These are phyloP conservation scores for Pemphredon lugubris DNA, from an alignment of 2,888 invertebrate genomes.

Conservation along the genomic window DNA sequence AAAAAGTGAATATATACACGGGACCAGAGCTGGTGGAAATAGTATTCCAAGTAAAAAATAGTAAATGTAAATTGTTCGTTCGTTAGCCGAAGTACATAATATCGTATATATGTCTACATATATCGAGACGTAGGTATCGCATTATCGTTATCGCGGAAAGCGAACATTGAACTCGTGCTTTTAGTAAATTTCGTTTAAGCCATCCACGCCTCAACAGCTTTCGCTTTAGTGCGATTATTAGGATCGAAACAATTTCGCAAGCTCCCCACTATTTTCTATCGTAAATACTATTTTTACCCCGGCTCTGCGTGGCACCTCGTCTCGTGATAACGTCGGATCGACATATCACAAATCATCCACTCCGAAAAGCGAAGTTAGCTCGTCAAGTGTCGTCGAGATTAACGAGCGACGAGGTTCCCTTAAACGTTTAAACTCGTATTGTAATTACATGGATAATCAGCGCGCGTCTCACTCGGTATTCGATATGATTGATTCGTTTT, in stretches of 20 bases:
- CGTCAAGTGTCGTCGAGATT: conserved; percentile 8
- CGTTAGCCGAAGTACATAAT: conserved; percentile 24
- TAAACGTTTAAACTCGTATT: conserved; percentile 34
- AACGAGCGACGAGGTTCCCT: conserved; percentile 17
- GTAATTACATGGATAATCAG: conserved; percentile 38
- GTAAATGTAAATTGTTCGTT: conserved; percentile 48
- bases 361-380: not conserved
- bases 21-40: conserved; percentile 46
- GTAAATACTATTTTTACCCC: conserved; percentile 51
- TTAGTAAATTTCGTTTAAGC: not conserved
- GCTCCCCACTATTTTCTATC: conserved; percentile 52
- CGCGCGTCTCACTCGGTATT: conserved; percentile 59
- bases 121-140: conserved; percentile 28
- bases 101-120: too few species aligned
- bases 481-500: conserved; percentile 65
- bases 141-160: conserved; percentile 35
- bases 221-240: not conserved
- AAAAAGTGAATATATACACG: conserved; percentile 44
- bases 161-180: conserved; percentile 35
- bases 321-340: conserved; percentile 9
- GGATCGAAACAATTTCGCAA: conserved; percentile 35
- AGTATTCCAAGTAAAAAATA: conserved; percentile 54
- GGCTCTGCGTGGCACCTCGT: conserved; percentile 34
- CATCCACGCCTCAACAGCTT: not conserved
- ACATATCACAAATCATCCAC: not conserved